phyloP scores from a whole-genome alignment of 2,888 invertebrate genomes.

The Drosophila acutilabella region DNA sequence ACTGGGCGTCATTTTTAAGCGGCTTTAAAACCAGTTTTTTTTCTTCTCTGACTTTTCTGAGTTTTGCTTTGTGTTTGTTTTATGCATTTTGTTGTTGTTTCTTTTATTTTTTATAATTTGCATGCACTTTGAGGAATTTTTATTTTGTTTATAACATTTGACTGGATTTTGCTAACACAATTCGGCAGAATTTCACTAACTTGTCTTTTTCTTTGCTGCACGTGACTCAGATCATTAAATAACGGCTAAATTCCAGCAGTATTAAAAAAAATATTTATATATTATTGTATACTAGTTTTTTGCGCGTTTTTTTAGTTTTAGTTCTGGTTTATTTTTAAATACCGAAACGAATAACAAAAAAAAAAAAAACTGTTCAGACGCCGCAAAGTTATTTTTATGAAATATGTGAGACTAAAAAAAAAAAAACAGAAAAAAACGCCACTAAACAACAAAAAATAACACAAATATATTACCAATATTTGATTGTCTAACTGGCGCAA shows the following conservation, averaged over 20 bases:
- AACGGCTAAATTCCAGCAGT: constrained; percentile 6
- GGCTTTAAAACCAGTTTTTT: constrained; percentile 55
- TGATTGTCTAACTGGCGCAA: constrained; percentile 47
- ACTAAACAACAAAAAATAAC: constrained; percentile 13
- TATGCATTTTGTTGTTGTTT: constrained; percentile 16
- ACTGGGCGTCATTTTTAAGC: constrained; percentile 37
- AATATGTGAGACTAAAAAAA: constrained; percentile 6
- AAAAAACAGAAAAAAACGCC: constrained; percentile 8
- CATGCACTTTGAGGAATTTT: constrained; percentile 18
- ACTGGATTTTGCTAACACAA: background rate
- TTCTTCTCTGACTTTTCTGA: constrained; percentile 6
- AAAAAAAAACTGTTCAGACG: constrained; percentile 4
- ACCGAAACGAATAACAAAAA: background rate
- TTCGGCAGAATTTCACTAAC: background rate
- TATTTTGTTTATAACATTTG: constrained; percentile 9
- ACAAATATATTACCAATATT: constrained; percentile 60
- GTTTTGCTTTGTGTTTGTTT: constrained; percentile 29
- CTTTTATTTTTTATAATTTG: constrained; percentile 1
- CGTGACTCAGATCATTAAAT: constrained; percentile 52
- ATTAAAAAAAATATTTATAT: constrained; percentile 1
- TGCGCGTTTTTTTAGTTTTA: constrained; percentile 7
- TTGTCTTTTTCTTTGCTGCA: constrained; percentile 30
- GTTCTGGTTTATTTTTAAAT: constrained; percentile 22
- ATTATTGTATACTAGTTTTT: constrained; percentile 1
- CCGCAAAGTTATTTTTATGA: constrained; percentile 44